Evolutionary conservation across 2,888 invertebrate species (phyloP).

Genomic region (Drosophila greeni): DNA sequence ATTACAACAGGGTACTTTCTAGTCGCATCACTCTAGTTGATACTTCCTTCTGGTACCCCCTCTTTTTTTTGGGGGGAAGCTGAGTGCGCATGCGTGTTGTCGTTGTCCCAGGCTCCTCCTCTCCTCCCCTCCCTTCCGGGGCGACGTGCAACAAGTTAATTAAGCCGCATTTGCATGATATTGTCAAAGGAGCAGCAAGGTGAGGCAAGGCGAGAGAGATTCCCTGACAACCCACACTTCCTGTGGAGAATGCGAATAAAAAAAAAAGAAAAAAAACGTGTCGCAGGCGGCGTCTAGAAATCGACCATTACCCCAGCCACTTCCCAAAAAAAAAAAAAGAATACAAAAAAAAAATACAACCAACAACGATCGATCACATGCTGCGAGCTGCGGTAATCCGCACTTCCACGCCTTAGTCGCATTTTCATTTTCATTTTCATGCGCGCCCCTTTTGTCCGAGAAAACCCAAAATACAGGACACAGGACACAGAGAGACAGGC

Average conservation of each 20-base stretch:
- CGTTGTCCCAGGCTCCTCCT: slow-evolving; percentile 25
- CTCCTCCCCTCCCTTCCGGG: slow-evolving; percentile 42
- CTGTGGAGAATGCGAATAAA: slow-evolving; percentile 47
- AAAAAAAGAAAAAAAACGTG: slow-evolving; percentile 65
- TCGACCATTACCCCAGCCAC: slow-evolving; percentile 28
- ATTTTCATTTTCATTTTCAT: slow-evolving; percentile 54
- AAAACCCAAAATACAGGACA: slow-evolving; percentile 38
- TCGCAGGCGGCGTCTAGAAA: slow-evolving; percentile 64
- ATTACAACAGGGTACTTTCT: neutral
- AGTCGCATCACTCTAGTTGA: neutral
- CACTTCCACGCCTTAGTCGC: slow-evolving; percentile 74
- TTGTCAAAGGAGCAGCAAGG: slow-evolving; percentile 24
- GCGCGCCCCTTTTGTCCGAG: slow-evolving; percentile 62
- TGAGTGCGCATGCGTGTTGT: slow-evolving; percentile 70
- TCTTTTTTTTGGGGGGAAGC: slow-evolving; percentile 32
- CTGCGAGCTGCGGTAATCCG: slow-evolving; percentile 73
- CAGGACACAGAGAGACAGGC: slow-evolving; percentile 50
- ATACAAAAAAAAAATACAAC: neutral
- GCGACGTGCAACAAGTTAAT: slow-evolving; percentile 78
- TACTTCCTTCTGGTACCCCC: neutral
- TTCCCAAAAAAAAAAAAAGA: slow-evolving; percentile 7
- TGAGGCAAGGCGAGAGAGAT: slow-evolving; percentile 8
- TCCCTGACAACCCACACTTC: slow-evolving; percentile 67
- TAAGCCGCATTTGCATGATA: slow-evolving; percentile 77
- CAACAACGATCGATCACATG: slow-evolving; percentile 72